Evolutionary conservation across 2,888 invertebrate species (phyloP).

Genomic region (Actias luna): DNA sequence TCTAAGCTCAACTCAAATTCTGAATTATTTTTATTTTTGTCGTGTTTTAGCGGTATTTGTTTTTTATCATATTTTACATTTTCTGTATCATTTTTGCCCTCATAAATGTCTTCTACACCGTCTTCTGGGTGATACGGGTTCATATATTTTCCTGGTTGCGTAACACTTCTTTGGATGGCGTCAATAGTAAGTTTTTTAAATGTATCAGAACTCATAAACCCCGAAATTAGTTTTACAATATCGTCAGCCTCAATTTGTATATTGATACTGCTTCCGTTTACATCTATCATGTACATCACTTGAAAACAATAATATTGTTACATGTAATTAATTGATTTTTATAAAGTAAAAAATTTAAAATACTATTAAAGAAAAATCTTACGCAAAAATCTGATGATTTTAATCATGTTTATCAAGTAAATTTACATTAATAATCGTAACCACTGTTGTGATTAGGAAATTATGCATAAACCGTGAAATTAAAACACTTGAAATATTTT

Average conservation of each 20-base stretch:
- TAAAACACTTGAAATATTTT: neutral
- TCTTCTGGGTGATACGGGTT: slow-evolving; percentile 61
- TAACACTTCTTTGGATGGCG: slow-evolving; percentile 27
- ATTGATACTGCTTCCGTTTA: slow-evolving; percentile 35
- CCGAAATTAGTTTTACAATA: slow-evolving; percentile 33
- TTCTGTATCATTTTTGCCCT: slow-evolving; percentile 20
- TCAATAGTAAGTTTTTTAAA: slow-evolving; percentile 32
- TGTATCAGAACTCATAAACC: slow-evolving; percentile 26
- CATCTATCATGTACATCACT: neutral
- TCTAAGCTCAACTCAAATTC: slow-evolving; percentile 31
- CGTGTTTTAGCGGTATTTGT: neutral
- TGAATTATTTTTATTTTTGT: slow-evolving; percentile 12
- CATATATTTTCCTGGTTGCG: slow-evolving; percentile 26
- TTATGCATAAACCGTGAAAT: neutral
- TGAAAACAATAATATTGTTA: neutral
- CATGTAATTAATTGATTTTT: neutral
- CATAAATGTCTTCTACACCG: slow-evolving; percentile 23
- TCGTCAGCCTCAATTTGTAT: slow-evolving; percentile 46
- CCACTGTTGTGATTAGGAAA: neutral
- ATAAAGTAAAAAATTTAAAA: neutral
- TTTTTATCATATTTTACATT: neutral
- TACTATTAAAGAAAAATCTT: neutral
- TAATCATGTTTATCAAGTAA: neutral
- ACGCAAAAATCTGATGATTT: neutral
- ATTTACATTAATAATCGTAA: neutral